A percentile compares a stretch with the other conserved stretches of the same genome.
Conservation (phyloP, 2,797 vertebrate species). For the Tangara arthus region DNA sequence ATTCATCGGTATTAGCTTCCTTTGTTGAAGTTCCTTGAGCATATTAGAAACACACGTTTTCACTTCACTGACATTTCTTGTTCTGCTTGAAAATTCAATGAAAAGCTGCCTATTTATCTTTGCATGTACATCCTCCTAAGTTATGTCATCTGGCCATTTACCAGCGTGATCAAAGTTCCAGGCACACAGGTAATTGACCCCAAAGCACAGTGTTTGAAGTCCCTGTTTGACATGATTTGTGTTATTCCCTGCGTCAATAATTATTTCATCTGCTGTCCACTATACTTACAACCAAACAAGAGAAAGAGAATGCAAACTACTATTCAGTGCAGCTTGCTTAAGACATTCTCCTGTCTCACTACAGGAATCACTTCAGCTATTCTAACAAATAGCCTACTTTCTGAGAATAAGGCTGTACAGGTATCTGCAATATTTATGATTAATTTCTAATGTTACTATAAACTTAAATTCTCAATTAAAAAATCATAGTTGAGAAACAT, state of each 20-base stretch:
- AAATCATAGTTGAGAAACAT: not conserved
- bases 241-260: slow-evolving; percentile 6
- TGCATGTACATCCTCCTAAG: not conserved
- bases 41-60: not conserved
- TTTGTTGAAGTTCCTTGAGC: not conserved
- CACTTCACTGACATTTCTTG: not conserved
- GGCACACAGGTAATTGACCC: slow-evolving; percentile 33
- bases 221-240: not conserved
- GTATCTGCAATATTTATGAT: not conserved
- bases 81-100: not conserved
- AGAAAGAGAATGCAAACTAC: not conserved
- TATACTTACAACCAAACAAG: not conserved
- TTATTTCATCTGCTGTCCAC: not conserved
- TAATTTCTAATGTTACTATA: not conserved
- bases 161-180: slow-evolving; percentile 12
- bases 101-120: slow-evolving; percentile 8
- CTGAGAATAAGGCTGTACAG: not conserved
- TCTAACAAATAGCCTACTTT: not conserved
- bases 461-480: not conserved
- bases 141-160: not conserved
- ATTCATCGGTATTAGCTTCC: not conserved
- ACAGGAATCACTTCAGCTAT: not conserved
- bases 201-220: not conserved
- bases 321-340: not conserved
- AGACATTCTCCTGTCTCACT: not conserved